Evolutionary conservation across 2,888 invertebrate genomes (phyloP), one percentile per base, ranked within the genome.

Genomic region (Synanthedon tipuliformis): DNA sequence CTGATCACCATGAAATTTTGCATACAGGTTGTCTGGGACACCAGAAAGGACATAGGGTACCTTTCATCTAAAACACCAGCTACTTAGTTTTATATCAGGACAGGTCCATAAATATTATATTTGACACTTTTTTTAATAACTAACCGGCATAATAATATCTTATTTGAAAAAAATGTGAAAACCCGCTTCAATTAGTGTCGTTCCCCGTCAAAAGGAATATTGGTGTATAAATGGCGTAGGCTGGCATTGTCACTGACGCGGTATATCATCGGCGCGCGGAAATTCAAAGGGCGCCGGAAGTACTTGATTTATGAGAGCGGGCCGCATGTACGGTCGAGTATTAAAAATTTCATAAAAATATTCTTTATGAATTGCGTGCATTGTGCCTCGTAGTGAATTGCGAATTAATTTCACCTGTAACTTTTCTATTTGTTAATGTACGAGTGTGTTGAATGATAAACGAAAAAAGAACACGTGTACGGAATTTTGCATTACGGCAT

Each of bases 301-400:
- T 78, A 75, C 79, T 81, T 82, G 83, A 82, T 83, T 83, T 82
- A 83, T 75, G 81, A 74, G 73, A 71, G 70, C 67, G 71, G 68
- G 70, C 69, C 74, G 71, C 74, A 70, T 75, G 72, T 76, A 78
- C 75, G 78, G 65, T 72, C 72, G 69, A 68, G 73, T 77, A 81
- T 82, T 82, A 80, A 82, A 81, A 79, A 71, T 75, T 77, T 81
- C 76, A 80, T 82, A 81, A 83, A 81, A 81, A 79, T 75, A 77
- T 78, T 77, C 75, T 73, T 74, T 74, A 73, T 78, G 75, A 81
- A 71, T 75, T 69, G 69, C 71, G 64, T 63, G 68, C 65, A 64
- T 64, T 65, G 65, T 65, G 59, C 58, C 55, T 53, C 56, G 54
- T 55, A 53, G 53, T 57, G 64, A 61, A 61, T 65, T 63, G 63